A percentile compares a stretch with the other conserved stretches of the same genome.
phyloP scores from a whole-genome alignment of 1,140 invertebrate species.

The Diachasmimorpha longicaudata region DNA sequence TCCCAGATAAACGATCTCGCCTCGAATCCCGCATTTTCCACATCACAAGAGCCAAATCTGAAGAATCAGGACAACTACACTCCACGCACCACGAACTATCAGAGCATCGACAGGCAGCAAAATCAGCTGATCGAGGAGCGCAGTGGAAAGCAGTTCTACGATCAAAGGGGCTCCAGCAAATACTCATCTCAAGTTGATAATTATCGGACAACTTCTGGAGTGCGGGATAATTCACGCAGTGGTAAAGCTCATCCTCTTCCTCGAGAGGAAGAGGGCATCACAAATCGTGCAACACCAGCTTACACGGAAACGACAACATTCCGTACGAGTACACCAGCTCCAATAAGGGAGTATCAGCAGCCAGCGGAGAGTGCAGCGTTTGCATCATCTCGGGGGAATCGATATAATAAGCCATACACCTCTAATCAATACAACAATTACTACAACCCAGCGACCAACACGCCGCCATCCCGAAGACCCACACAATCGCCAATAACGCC shows the following conservation, averaged over 20 bases:
- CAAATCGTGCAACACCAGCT: slow-evolving; percentile 39
- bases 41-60: slow-evolving; percentile 24
- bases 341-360: slow-evolving; percentile 71
- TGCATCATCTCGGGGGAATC: slow-evolving; percentile 65
- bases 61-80: slow-evolving; percentile 33
- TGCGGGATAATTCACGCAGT: slow-evolving; percentile 29
- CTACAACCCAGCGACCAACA: slow-evolving; percentile 36
- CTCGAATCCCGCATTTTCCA: not conserved
- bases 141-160: slow-evolving; percentile 38
- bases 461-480: slow-evolving; percentile 29
- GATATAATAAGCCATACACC: slow-evolving; percentile 49
- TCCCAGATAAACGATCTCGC: slow-evolving; percentile 39
- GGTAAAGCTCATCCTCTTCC: not conserved
- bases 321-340: slow-evolving; percentile 46
- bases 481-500: slow-evolving; percentile 26
- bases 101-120: slow-evolving; percentile 31
- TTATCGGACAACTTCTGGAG: slow-evolving; percentile 18
- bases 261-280: not conserved
- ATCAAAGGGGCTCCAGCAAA: slow-evolving; percentile 38
- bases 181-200: slow-evolving; percentile 26
- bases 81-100: not conserved
- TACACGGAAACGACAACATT: slow-evolving; percentile 58
- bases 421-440: slow-evolving; percentile 39
- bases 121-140: slow-evolving; percentile 42
- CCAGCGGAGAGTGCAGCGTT: slow-evolving; percentile 78